Percentiles rank a stretch among this genome's conserved stretches.
These are phyloP conservation scores for Epicampocera succincta DNA, from an alignment of 2,888 invertebrate genomes.

Conservation along the genomic window DNA sequence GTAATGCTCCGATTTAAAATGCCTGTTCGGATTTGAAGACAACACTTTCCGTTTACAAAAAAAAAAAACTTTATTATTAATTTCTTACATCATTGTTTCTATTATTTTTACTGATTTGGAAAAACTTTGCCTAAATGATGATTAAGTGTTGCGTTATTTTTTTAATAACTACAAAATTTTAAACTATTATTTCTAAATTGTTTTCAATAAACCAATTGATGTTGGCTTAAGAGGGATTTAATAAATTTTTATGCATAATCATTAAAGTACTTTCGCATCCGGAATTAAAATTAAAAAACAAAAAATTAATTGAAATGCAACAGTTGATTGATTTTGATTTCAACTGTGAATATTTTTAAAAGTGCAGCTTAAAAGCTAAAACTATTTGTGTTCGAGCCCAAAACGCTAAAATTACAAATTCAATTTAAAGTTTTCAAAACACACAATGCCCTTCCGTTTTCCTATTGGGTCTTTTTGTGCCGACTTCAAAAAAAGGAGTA, in stretches of 20 bases:
- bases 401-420: too few relatives aligned
- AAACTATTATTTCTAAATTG: conserved; percentile 21
- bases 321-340: conserved; percentile 19
- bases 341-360: too few relatives aligned
- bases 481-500: too few relatives aligned
- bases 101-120: conserved; percentile 1
- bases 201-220: conserved; percentile 27
- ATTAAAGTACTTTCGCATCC: conserved; percentile 56
- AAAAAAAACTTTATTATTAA: neutral
- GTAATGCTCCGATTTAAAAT: conserved; percentile 44
- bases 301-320: conserved; percentile 1
- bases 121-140: conserved; percentile 43
- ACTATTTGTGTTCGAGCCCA: too few relatives aligned
- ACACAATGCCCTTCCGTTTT: too few relatives aligned
- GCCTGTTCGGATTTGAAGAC: conserved; percentile 26
- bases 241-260: conserved; percentile 52
- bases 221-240: neutral
- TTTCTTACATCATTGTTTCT: neutral
- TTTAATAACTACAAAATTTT: conserved; percentile 28
- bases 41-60: conserved; percentile 39
- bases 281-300: conserved; percentile 33
- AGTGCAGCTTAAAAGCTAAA: too few relatives aligned
- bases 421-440: too few relatives aligned
- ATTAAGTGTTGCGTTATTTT: conserved; percentile 56
- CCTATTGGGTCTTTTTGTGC: too few relatives aligned